Base-by-base conservation (phyloP, 2,797 vertebrate species). In the Spondyliosoma cantharus region DNA sequence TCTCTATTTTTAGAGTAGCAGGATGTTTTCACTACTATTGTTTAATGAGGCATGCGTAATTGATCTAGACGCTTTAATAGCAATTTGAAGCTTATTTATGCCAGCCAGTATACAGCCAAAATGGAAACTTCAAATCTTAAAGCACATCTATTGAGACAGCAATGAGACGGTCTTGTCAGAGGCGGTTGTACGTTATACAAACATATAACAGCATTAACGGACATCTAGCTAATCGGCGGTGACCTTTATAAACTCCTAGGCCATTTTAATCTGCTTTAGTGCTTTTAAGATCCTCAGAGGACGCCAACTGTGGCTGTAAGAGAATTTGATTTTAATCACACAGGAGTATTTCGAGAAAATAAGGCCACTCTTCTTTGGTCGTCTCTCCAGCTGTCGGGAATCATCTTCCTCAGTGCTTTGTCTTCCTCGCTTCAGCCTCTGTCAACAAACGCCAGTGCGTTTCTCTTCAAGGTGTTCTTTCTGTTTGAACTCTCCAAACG, bases 251-350 rank as follows among this genome's bases (percentile, higher is more conserved):
- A 57, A 73, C 49, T 52, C 59, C 12, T 8, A 0, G 20, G 24
- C 43, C 42, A 20, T 25, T 77, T 62, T 68, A 50, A 52, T 78
- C 37, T 57, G 12, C 50, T 80, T 79, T 17, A 68, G 71, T 86
- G 78, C 49, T 56, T 82, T 75, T 29, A 29, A 68, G 83, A 27
- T n/a, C 29, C 42, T 32, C 50, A 50, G 2, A 76, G 67, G 60
- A 74, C 53, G 13, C 7, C 11, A 27, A 53, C 7, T 27, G 42
- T 2, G 16, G 24, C 43, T 29, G 13, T 19, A 48, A 53, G 37
- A 24, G 16, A 8, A n/a, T 84, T 22, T 4, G 11, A 72, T 70
- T 78, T 2, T 5, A 37, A 62, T 71, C 53, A 81, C 6, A 65
- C 17, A 62, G 22, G 27, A 17, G 24, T 27, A 49, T 32, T 46